Evolutionary conservation across 1,140 invertebrate species (phyloP).

Genomic region (Drosophila nigrodunni): DNA sequence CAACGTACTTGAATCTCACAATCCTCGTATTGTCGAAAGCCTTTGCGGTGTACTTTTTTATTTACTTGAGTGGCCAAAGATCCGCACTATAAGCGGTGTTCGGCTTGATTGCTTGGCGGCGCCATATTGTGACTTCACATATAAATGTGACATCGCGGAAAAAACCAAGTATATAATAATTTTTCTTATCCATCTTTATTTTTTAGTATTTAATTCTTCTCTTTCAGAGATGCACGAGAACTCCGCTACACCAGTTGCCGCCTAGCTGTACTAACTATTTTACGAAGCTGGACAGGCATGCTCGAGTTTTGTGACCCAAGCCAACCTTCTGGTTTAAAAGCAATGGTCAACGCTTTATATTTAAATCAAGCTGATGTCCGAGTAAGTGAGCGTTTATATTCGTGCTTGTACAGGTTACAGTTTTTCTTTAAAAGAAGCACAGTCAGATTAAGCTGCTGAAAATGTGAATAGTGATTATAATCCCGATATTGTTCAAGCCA

Average conservation of each 20-base stretch:
- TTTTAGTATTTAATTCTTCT: not conserved
- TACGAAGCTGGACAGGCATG: constrained; percentile 95
- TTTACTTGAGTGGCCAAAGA: constrained; percentile 94
- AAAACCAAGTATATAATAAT: constrained; percentile 85
- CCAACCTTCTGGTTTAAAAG: constrained; percentile 90
- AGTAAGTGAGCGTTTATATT: constrained; percentile 85
- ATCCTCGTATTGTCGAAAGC: constrained; percentile 92
- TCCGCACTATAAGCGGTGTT: constrained; percentile 89
- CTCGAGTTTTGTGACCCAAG: constrained; percentile 93
- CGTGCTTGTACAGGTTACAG: too few species aligned
- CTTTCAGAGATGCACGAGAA: constrained; percentile 91
- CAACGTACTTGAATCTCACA: constrained; percentile 92
- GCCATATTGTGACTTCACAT: constrained; percentile 96
- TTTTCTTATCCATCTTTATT: not conserved
- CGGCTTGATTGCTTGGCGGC: constrained; percentile 94
- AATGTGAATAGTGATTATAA: too few species aligned
- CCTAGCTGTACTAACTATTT: constrained; percentile 92
- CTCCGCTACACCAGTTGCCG: constrained; percentile 93
- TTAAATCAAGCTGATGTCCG: constrained; percentile 94
- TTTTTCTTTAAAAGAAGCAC: too few species aligned
- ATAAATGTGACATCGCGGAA: constrained; percentile 87
- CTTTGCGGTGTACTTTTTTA: constrained; percentile 94
- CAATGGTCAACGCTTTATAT: constrained; percentile 94
- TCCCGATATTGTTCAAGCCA: too few species aligned
- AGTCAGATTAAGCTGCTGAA: too few species aligned